Evolutionary conservation across 2,888 invertebrate species (phyloP), one percentile per base, ranked within the genome.

Genomic region (Drosophila conformis): DNA sequence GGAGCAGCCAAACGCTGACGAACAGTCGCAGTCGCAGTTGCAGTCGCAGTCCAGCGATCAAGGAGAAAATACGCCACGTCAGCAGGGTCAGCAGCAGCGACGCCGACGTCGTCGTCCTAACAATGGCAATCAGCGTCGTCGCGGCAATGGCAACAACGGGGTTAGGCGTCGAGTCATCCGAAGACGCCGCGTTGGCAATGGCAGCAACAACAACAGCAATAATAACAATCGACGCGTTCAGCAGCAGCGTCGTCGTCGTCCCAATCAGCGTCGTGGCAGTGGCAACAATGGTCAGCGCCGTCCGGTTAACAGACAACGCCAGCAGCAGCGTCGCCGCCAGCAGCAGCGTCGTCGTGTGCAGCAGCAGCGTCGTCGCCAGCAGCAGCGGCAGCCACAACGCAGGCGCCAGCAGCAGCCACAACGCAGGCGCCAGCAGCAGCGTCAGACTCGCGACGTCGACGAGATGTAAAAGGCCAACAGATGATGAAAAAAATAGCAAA

Each of bases 161-260:
- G 25, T 0, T 7, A 25, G 13, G 21, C 46, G 46, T 8, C 56
- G 56, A 29, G 5, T 56, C n/a, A 56, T 38, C 54, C 27, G 54
- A 18, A 15, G 68, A 4, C 75, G 73, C 31, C 52, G 54, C 31
- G 42, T 56, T 1, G 64, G 76, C 33, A 51, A 51, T 33, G 46
- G 54, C 46, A 73, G 66, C 10, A 62, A 35, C 35, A 71, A 57
- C 38, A 4, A 4, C 61, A 67, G 59, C 63, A 73, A 58, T 40
- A 56, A 31, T 48, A 69, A 52, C 56, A 77, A 59, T 57, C 76
- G 69, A 10, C 73, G 70, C 25, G 29, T 29, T 10, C 65, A 65
- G n/a, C 74, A 65, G n/a, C 74, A 53, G 36, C 75, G 73, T 18
- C 80, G 70, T 21, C 87, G 83, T 40, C 80, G 83, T 33, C 80